Evolutionary conservation across 2,888 invertebrate species (phyloP), one percentile per base, ranked within the genome.

Genomic region (Parapristionchus giblindavisi): DNA sequence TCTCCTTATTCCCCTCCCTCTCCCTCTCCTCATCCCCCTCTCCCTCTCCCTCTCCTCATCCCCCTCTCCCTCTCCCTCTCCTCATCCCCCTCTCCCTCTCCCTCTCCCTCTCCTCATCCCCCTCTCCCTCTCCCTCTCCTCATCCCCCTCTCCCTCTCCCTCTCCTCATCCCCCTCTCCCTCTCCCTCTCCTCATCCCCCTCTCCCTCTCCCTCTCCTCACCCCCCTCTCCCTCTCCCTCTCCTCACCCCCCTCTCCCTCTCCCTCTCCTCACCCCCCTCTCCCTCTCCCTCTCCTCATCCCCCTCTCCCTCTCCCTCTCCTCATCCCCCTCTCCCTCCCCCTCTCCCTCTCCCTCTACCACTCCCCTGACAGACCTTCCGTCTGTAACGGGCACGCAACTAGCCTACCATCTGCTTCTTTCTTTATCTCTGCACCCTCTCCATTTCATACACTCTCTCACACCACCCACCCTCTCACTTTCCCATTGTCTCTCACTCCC

Each of bases 401-500:
- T 24, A 52, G n/a, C n/a, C 1, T 1, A 21, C n/a, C n/a, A 1
- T 54, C 29, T 54, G 24, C 3, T 24, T 21, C 54, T 6, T 14
- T n/a, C n/a, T n/a, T n/a, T n/a, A n/a, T n/a, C n/a, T n/a, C n/a
- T n/a, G n/a, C n/a, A n/a, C n/a, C n/a, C 54, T 54, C 29, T 27
- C 17, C 32, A 32, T 11, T 58, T 2, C 58, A 32, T 58, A 17
- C 3, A 58, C 17, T 58, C 58, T 58, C 58, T 58, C 63, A 40
- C 32, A 14, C 34, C 58, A 11, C 29, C 21, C 32, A 17, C 27
- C 58, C 27, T 54, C 29, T 27, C 58, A 60, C 38, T 60, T 60
- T 60, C 60, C 38, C 60, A 60, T 60, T 60, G 36, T 38, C 60
- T 60, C 34, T 60, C 38, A 60, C 38, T 60, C 60, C 24, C 60